These are phyloP conservation scores for Romanogobio albipinnatus DNA, from an alignment of 2,113 vertebrate species.

Conservation along the genomic window DNA sequence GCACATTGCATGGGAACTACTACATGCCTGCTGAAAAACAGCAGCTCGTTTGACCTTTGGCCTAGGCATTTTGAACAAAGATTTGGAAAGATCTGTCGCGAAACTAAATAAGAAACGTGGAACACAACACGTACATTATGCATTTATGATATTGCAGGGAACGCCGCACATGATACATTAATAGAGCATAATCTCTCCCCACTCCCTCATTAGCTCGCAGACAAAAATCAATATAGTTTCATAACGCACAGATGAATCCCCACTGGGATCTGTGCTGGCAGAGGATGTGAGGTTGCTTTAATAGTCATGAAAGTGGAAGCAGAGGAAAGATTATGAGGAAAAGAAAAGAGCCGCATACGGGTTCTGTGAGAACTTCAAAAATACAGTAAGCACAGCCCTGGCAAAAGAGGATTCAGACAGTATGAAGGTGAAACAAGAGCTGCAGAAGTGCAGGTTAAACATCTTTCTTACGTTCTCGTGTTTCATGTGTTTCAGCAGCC, in stretches of 20 bases:
- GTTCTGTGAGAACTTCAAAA: neutral
- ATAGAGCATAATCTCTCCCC: neutral
- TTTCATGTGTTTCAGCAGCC: slow-evolving; percentile 97
- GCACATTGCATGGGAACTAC: neutral
- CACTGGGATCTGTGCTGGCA: neutral
- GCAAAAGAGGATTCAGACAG: neutral
- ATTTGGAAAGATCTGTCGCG: neutral
- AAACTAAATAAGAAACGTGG: neutral
- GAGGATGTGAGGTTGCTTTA: neutral
- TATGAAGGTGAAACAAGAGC: neutral
- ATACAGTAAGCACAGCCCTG: neutral
- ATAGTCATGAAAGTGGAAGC: neutral
- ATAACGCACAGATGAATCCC: slow-evolving; percentile 40
- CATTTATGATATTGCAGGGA: neutral
- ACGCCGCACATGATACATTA: neutral
- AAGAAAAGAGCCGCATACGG: neutral
- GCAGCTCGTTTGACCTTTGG: neutral
- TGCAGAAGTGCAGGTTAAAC: too few species aligned
- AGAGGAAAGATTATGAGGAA: neutral
- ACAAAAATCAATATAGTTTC: slow-evolving; percentile 33
- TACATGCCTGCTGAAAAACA: neutral
- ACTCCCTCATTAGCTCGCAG: slow-evolving; percentile 25
- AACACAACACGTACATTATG: neutral
- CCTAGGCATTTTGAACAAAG: neutral
- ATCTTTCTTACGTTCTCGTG: slow-evolving; percentile 92